Conservation (phyloP, 2,113 vertebrate genomes). For the Notechis scutatus region DNA sequence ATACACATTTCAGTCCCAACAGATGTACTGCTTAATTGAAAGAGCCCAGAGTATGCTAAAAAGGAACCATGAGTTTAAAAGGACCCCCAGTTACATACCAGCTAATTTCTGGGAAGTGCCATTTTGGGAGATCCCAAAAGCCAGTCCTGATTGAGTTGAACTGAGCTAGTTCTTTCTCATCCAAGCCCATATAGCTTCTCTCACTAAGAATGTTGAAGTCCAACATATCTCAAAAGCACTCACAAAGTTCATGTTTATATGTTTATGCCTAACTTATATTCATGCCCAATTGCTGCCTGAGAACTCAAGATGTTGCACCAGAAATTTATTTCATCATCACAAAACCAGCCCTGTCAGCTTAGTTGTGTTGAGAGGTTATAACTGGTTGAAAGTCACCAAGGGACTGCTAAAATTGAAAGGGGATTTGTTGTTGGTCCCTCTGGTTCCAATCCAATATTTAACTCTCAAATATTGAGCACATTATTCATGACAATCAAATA, state of each 20-base stretch:
- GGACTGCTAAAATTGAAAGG: neutral
- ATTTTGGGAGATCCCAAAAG: neutral
- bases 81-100: neutral
- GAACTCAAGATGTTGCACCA: neutral
- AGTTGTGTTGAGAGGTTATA: neutral
- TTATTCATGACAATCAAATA: neutral
- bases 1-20: neutral
- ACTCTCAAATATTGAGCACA: neutral
- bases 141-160: neutral
- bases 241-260: neutral
- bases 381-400: neutral
- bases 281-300: neutral
- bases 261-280: neutral
- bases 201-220: neutral
- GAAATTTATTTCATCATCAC: neutral
- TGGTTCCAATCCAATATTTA: neutral
- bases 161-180: neutral
- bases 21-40: neutral
- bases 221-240: neutral
- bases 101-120: neutral
- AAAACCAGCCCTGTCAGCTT: neutral
- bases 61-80: neutral
- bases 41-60: neutral
- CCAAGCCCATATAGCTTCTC: neutral
- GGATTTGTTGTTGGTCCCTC: neutral